These are phyloP conservation scores for Ailurus styani DNA, from an alignment of 2,113 vertebrate genomes.

Conservation along the genomic window DNA sequence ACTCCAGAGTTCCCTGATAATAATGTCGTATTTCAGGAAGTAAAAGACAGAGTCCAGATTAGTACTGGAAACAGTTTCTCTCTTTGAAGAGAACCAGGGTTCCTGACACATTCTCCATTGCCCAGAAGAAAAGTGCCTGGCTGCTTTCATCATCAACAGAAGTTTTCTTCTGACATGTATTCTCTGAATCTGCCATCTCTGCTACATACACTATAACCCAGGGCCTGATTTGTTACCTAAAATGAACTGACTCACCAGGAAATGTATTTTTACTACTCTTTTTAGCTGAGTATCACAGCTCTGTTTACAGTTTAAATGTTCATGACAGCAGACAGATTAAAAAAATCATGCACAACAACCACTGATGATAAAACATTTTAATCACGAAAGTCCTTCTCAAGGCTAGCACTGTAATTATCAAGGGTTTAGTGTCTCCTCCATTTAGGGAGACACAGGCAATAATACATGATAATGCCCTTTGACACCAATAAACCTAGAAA, in stretches of 20 bases:
- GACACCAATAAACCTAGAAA: slow-evolving; percentile 31
- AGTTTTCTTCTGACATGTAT: slow-evolving; percentile 7
- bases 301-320: slow-evolving; percentile 65
- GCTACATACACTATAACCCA: background rate
- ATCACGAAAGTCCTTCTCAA: background rate
- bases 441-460: background rate
- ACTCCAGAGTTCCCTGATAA: background rate
- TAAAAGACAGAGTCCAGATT: background rate
- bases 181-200: slow-evolving; percentile 47
- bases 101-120: background rate
- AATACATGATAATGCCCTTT: background rate
- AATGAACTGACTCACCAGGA: slow-evolving; percentile 70
- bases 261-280: slow-evolving; percentile 62
- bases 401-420: background rate
- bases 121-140: background rate
- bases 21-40: background rate
- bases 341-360: background rate
- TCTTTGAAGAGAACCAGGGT: slow-evolving; percentile 8
- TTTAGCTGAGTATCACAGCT: slow-evolving; percentile 54
- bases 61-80: background rate
- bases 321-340: slow-evolving; percentile 41
- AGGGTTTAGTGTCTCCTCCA: background rate
- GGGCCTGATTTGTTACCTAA: slow-evolving; percentile 57
- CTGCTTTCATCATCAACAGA: slow-evolving; percentile 27
- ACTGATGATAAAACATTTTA: slow-evolving; percentile 28